phyloP scores from a whole-genome alignment of 2,797 vertebrate genomes.

The Megaceryle alcyon region DNA sequence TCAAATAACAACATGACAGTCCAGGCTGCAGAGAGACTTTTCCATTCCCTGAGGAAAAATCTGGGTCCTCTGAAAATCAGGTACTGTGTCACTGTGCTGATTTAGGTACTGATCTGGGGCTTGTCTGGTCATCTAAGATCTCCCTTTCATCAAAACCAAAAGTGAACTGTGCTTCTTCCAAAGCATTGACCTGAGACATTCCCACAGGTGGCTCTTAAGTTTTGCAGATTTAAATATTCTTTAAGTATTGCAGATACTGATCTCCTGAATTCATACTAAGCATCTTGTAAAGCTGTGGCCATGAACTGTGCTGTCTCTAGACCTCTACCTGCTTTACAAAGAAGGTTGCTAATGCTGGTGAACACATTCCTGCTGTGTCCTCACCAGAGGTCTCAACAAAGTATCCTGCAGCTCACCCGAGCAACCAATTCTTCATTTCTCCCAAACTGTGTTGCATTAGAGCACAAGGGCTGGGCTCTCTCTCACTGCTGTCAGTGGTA shows the following conservation, averaged over 20 bases:
- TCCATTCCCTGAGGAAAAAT: conserved; percentile 48
- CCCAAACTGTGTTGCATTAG: neutral
- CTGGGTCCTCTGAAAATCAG: conserved; percentile 66
- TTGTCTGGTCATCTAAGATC: neutral
- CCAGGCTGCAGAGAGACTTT: conserved; percentile 37
- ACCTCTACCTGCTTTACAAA: neutral
- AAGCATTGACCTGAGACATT: neutral
- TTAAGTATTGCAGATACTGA: too few species aligned
- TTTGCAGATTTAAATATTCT: neutral
- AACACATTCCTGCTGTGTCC: neutral
- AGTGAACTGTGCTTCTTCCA: neutral
- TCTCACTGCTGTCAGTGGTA: neutral
- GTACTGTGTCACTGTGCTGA: conserved; percentile 45
- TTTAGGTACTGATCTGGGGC: neutral
- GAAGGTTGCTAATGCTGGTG: neutral
- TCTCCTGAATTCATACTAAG: neutral
- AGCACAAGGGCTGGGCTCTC: neutral
- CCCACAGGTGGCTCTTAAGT: neutral
- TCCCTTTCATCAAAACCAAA: neutral
- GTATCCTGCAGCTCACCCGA: neutral
- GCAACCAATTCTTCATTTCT: neutral
- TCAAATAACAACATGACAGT: conserved; percentile 62
- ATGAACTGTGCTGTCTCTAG: neutral
- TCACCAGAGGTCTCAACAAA: neutral
- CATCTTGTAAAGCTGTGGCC: neutral